Conservation (phyloP, 2,797 vertebrate species). For the Betta splendens region DNA sequence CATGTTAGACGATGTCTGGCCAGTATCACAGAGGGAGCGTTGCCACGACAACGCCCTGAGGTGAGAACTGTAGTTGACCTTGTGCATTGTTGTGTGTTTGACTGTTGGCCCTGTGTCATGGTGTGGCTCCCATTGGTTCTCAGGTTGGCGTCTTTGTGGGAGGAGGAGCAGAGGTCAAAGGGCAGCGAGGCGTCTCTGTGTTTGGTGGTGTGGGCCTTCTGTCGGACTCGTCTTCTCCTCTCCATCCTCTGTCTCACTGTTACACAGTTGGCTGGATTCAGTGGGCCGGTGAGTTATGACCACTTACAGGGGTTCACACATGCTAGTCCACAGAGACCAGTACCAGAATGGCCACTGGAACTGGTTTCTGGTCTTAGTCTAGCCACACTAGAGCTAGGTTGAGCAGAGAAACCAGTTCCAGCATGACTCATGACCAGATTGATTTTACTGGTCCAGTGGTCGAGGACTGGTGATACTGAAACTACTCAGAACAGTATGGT, state of each 20-base stretch:
- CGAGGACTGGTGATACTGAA: no score
- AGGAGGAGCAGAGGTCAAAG: conserved; percentile 82
- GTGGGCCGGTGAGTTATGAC: conserved; percentile 90
- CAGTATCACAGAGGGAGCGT: conserved; percentile 87
- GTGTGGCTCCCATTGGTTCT: not conserved
- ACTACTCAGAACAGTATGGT: not conserved
- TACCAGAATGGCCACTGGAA: not conserved
- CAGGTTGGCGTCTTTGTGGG: conserved; percentile 90
- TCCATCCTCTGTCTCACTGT: conserved; percentile 93
- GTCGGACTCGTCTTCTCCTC: conserved; percentile 88
- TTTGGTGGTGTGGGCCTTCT: conserved; percentile 89
- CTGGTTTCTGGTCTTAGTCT: no score
- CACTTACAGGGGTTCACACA: not conserved
- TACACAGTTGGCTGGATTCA: conserved; percentile 93
- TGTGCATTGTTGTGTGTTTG: not conserved
- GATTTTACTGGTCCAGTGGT: no score
- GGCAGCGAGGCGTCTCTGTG: conserved; percentile 86
- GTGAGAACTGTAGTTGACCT: conserved; percentile 71
- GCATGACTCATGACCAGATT: not conserved
- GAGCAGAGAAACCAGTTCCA: no score
- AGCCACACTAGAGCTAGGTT: no score
- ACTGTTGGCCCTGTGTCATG: not conserved
- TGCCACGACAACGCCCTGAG: conserved; percentile 89
- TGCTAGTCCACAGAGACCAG: not conserved
- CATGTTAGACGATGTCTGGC: conserved; percentile 87